Evolutionary conservation across 2,888 invertebrate species (phyloP).

Genomic region (Pammene fasciana): DNA sequence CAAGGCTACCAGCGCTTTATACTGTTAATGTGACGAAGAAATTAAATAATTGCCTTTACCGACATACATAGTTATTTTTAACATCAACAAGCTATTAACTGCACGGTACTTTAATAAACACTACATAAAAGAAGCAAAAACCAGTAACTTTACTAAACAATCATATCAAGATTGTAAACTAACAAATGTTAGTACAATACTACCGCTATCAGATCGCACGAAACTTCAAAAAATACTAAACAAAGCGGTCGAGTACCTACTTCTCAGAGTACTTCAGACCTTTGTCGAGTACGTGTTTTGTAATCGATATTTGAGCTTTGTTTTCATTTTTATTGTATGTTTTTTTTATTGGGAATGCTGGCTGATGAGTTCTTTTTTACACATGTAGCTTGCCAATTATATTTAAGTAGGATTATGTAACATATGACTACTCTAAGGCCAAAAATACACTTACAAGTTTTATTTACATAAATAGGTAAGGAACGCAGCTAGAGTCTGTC

Average conservation of each 20-base stretch:
- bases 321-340: constrained; percentile 18
- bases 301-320: constrained; percentile 66
- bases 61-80: not conserved
- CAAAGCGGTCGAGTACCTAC: constrained; percentile 36
- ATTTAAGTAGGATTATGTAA: not conserved
- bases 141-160: constrained; percentile 41
- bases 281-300: constrained; percentile 47
- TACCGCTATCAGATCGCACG: constrained; percentile 53
- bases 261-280: constrained; percentile 41
- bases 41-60: too few species aligned
- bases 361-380: constrained; percentile 10
- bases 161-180: constrained; percentile 42
- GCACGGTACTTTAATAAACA: not conserved
- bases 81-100: too few species aligned
- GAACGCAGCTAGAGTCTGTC: too few species aligned
- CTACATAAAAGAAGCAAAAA: constrained; percentile 22
- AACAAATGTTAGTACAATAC: constrained; percentile 48
- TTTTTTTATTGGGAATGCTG: constrained; percentile 13
- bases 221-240: constrained; percentile 44
- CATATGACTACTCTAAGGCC: not conserved
- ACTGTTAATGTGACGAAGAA: too few species aligned
- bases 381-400: not conserved
- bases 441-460: not conserved
- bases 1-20: too few species aligned
- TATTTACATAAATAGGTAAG: too few species aligned